Percentiles rank a stretch among this genome's conserved stretches.
Evolutionary conservation across 2,888 invertebrate species (phyloP).

Genomic region (Apamea crenata): DNA sequence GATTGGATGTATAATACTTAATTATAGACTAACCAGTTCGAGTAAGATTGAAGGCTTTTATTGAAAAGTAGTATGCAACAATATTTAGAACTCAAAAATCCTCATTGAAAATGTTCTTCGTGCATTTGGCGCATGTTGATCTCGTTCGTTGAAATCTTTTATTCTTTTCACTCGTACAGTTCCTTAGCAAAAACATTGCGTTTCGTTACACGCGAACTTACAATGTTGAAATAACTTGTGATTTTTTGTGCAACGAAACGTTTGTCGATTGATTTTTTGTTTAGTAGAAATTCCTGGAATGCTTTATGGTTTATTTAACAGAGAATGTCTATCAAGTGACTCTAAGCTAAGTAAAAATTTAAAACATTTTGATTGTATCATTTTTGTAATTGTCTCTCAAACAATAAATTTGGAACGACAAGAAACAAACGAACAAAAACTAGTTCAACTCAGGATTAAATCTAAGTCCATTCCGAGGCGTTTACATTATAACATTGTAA

Average conservation of each 20-base stretch:
- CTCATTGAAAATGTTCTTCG: neutral
- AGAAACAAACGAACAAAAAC: slow-evolving; percentile 42
- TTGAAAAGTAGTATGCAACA: neutral
- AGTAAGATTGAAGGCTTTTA: neutral
- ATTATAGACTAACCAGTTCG: neutral
- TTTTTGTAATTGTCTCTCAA: neutral
- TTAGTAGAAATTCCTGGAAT: neutral
- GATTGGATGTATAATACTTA: neutral
- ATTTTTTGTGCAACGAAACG: slow-evolving; percentile 30
- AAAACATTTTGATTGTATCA: neutral
- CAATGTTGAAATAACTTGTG: slow-evolving; percentile 22
- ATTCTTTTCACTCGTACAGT: slow-evolving; percentile 32
- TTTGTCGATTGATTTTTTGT: slow-evolving; percentile 20
- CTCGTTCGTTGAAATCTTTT: slow-evolving; percentile 69
- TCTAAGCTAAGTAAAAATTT: too few species aligned
- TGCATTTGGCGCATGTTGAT: neutral
- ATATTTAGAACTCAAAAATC: neutral
- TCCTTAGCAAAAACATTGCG: slow-evolving; percentile 21
- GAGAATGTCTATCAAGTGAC: neutral
- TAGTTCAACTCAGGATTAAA: slow-evolving; percentile 45
- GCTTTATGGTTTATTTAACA: slow-evolving; percentile 2
- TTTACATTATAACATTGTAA: slow-evolving; percentile 72
- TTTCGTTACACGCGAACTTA: slow-evolving; percentile 30
- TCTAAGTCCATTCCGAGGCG: slow-evolving; percentile 53
- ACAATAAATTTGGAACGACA: slow-evolving; percentile 16